phyloP scores from a whole-genome alignment of 2,113 vertebrate species.

The Platichthys stellatus region DNA sequence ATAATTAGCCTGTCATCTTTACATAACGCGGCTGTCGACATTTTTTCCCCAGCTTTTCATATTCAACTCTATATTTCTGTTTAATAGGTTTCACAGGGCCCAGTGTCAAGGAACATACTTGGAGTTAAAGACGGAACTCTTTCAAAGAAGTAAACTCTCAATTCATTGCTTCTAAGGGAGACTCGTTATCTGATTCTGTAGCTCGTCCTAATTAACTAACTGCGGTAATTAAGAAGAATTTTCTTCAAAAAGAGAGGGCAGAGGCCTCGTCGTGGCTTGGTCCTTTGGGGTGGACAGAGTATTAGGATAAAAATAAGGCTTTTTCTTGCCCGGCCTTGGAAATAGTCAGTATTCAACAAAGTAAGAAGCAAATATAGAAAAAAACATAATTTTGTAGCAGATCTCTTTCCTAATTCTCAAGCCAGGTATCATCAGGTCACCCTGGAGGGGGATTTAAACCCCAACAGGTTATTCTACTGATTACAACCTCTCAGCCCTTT shows the following conservation, averaged over 20 bases:
- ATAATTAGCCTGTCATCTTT: conserved; percentile 56
- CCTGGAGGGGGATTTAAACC: too few relatives aligned
- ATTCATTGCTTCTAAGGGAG: conserved; percentile 27
- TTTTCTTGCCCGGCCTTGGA: not conserved
- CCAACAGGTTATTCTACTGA: too few relatives aligned
- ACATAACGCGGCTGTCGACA: conserved; percentile 44
- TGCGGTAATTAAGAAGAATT: conserved; percentile 35
- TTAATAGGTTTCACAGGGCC: conserved; percentile 49
- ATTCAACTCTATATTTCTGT: conserved; percentile 47
- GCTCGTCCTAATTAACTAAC: conserved; percentile 48
- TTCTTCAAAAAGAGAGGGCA: conserved; percentile 15
- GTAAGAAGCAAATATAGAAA: not conserved
- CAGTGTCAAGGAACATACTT: conserved; percentile 41
- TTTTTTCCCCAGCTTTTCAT: conserved; percentile 36
- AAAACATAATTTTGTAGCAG: too few relatives aligned
- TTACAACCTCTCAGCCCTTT: too few relatives aligned
- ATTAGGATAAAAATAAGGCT: not conserved
- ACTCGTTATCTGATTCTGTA: conserved; percentile 40
- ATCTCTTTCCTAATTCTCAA: too few relatives aligned
- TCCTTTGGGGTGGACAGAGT: conserved; percentile 6
- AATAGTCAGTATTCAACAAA: not conserved
- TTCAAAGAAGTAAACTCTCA: conserved; percentile 49
- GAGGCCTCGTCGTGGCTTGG: conserved; percentile 20
- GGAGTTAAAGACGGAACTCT: conserved; percentile 31
- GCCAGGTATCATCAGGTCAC: too few relatives aligned